Base-by-base conservation (phyloP, 2,888 invertebrate genomes). In the Hypena proboscidalis region DNA sequence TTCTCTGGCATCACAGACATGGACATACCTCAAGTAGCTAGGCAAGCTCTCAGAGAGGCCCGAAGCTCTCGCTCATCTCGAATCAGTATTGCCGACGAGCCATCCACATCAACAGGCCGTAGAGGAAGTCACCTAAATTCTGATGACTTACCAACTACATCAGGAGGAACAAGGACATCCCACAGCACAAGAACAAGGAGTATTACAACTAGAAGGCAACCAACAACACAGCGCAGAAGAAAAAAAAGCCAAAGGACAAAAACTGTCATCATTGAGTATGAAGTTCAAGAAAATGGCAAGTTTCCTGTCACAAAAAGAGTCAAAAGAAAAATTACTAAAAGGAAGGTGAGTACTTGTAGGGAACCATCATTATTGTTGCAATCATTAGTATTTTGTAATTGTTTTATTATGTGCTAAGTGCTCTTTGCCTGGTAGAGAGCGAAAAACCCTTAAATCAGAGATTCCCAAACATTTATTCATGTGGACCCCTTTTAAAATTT, bases 241-340 rank as follows among this genome's bases (percentile, higher is more conserved):
- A 67, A 69, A 7, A 80, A 71, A 22, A 70, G 85, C 30, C 83
- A 90, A 47, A 85, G 85, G 50, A 87, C 91, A 45, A 92, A 92
- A 65, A 94, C 94, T 50, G 93, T 93, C 37, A 92, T 94, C 3
- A 92, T 93, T n/a, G 94, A 94, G 54, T 94, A 94, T 72, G 93
- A 94, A 73, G 77, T 94, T 2, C 91, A 93, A 65, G 92, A 92
- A 36, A 93, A 93, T 56, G 92, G 93, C 21, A 94, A 94, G 60
- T 92, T 93, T 58, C 92, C 93, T 1, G 85, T 93, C 65, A 92
- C 92, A 6, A 92, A 85, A 60, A 85, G 86, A 55, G 84, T 91
- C 23, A 87, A 83, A 51, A 80, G 85, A 31, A 89, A 83, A 38
- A 53, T 81, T 8, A 82, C 78, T 53, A 85, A 77, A 59, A 79